Base-by-base conservation (phyloP, 92 coral and sea anemone species). In the Scolanthus callimorphus region DNA sequence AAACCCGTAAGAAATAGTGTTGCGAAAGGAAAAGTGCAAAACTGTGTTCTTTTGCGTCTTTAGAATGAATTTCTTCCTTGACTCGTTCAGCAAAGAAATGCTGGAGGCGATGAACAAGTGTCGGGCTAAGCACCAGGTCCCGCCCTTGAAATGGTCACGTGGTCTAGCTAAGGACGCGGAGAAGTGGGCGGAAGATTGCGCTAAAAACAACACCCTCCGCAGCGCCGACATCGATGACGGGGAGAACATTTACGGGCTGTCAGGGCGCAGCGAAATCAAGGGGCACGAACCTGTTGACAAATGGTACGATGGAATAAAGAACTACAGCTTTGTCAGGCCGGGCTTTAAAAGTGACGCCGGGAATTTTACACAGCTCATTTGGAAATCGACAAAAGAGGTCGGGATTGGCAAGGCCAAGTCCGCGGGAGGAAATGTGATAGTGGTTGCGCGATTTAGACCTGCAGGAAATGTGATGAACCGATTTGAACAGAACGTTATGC, bases 381-480 rank as follows among this genome's bases (percentile, higher is more conserved):
- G 96, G 96, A 83, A 83, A 30, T 67, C 64, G 2, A 83, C 79
- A 38, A 74, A 47, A 39, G 90, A 88, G 67, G 55, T 88, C 51
- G 96, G 86, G 0, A 72, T 88, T 3, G 96, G 96, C 11, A 88
- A 79, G 64, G 96, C 96, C 10, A 88, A 83, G 76, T 81, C 83
- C 60, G 43, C 69, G 22, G 85, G 73, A 47, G 99, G 99, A 29
- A 78, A 73, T 49, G 60, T 60, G 64, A 74, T 84, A 47, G 95
- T 89, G 37, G 99, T 94, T 3, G 99, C 94, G 17, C 89, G 99
- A 15, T 94, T 87, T 63, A 77, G 81, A 39, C 99, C 99, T 12
- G 81, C 97, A 3, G 99, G 97, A 34, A 94, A 94, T 60, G 77
- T 57, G 51, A 66, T 78, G 64, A 74, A 85, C 47, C 66, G 85